phyloP scores from a whole-genome alignment of 2,888 invertebrate species.

The Odontocolon sp. region DNA sequence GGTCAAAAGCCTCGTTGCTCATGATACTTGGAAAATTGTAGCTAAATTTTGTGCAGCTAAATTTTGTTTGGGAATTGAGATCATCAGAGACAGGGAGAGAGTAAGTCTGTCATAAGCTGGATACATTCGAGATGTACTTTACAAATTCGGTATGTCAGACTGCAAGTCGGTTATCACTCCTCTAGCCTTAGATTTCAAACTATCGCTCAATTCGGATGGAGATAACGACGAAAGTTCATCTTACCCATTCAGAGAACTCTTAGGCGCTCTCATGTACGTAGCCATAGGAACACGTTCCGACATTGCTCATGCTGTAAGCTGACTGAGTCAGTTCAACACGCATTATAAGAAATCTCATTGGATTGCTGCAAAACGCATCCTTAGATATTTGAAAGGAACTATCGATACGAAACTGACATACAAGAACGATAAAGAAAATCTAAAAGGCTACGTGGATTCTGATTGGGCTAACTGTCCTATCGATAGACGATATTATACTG shows the following conservation, averaged over 20 bases:
- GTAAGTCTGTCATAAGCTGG: background rate
- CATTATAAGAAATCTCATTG: background rate
- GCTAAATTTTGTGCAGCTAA: slow-evolving; percentile 35
- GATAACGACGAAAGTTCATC: background rate
- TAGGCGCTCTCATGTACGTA: slow-evolving; percentile 27
- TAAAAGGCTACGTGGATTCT: slow-evolving; percentile 33
- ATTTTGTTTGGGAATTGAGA: slow-evolving; percentile 35
- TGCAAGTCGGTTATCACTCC: background rate
- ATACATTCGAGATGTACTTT: background rate
- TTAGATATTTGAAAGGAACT: slow-evolving; percentile 40
- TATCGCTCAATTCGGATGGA: background rate
- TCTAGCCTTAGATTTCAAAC: background rate
- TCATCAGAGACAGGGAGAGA: background rate
- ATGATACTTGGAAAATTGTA: slow-evolving; percentile 64
- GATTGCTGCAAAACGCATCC: background rate
- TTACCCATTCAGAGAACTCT: slow-evolving; percentile 18
- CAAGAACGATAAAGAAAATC: background rate
- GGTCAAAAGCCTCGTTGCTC: slow-evolving; percentile 53
- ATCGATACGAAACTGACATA: background rate
- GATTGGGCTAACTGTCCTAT: slow-evolving; percentile 43
- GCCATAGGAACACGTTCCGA: background rate
- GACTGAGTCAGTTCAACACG: background rate
- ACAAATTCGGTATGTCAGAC: background rate
- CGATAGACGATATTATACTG: slow-evolving; percentile 32
- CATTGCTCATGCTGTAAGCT: background rate